Evolutionary conservation across 1,140 invertebrate species (phyloP).

Genomic region (Trichogramma pretiosum): DNA sequence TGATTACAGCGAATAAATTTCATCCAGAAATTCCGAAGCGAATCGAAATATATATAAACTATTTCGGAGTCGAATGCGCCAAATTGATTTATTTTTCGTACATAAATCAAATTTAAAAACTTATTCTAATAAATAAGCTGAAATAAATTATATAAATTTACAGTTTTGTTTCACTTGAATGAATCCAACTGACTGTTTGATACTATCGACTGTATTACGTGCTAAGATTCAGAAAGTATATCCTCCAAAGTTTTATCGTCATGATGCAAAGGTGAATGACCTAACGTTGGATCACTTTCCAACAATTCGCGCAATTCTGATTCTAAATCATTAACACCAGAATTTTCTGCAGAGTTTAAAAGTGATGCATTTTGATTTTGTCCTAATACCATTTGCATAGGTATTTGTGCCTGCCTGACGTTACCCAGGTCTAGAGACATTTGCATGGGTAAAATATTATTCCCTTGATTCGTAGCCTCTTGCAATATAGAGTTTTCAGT

Average conservation of each 20-base stretch:
- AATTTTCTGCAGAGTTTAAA: constrained; percentile 28
- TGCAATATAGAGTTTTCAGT: constrained; percentile 32
- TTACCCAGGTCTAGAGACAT: constrained; percentile 32
- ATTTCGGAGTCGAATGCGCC: too few relatives aligned
- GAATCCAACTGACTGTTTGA: too few relatives aligned
- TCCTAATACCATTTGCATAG: constrained; percentile 34
- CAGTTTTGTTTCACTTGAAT: too few relatives aligned
- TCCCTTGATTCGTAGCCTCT: constrained; percentile 31
- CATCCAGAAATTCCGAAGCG: too few relatives aligned
- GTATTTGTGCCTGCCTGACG: constrained; percentile 29
- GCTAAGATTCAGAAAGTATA: constrained; percentile 52
- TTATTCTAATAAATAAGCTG: too few relatives aligned
- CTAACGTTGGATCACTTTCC: constrained; percentile 53
- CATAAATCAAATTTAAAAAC: too few relatives aligned
- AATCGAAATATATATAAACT: too few relatives aligned
- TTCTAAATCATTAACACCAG: constrained; percentile 53
- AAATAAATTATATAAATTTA: too few relatives aligned
- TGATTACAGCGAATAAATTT: too few relatives aligned
- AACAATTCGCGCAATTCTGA: constrained; percentile 63
- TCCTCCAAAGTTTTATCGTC: constrained; percentile 56
- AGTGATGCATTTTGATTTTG: constrained; percentile 31
- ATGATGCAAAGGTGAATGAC: constrained; percentile 51
- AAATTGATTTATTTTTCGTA: too few relatives aligned
- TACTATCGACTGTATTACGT: constrained; percentile 18
- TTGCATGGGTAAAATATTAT: constrained; percentile 28